These are phyloP conservation scores for Acanthurus leucopareius DNA, from an alignment of 2,797 vertebrate species.

Conservation along the genomic window DNA sequence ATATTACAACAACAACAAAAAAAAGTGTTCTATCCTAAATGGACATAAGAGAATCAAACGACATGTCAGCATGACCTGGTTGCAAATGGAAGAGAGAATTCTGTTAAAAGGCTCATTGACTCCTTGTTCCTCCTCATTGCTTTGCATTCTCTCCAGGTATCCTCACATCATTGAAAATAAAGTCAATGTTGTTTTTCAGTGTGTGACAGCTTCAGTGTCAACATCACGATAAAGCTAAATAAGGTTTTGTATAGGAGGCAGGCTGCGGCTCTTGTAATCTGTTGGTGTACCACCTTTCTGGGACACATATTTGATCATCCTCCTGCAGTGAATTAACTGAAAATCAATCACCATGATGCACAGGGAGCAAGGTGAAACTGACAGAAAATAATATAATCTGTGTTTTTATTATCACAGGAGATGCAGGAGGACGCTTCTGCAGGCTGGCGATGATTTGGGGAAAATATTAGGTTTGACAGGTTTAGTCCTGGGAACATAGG, in stretches of 20 bases:
- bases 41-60: not conserved
- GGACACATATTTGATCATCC: slow-evolving; percentile 64
- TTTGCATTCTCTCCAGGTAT: slow-evolving; percentile 43
- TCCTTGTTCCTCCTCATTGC: slow-evolving; percentile 6
- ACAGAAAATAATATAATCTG: slow-evolving; percentile 75
- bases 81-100: not conserved
- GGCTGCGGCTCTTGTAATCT: slow-evolving; percentile 56
- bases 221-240: slow-evolving; percentile 56
- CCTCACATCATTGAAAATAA: slow-evolving; percentile 32
- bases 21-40: not conserved
- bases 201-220: slow-evolving; percentile 59
- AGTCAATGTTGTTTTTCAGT: slow-evolving; percentile 36
- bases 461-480: slow-evolving; percentile 63
- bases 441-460: slow-evolving; percentile 42
- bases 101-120: slow-evolving; percentile 3
- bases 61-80: slow-evolving; percentile 5
- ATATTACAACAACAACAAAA: slow-evolving; percentile 5
- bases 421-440: slow-evolving; percentile 47
- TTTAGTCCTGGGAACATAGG: slow-evolving; percentile 54
- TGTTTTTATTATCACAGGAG: slow-evolving; percentile 70
- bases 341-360: slow-evolving; percentile 78
- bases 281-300: slow-evolving; percentile 55
- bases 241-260: slow-evolving; percentile 55
- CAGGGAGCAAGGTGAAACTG: slow-evolving; percentile 54
- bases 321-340: slow-evolving; percentile 66